Percentiles rank a stretch among this genome's conserved stretches.
phyloP scores from a whole-genome alignment of 2,888 invertebrate genomes.

The Clostera curtula region DNA sequence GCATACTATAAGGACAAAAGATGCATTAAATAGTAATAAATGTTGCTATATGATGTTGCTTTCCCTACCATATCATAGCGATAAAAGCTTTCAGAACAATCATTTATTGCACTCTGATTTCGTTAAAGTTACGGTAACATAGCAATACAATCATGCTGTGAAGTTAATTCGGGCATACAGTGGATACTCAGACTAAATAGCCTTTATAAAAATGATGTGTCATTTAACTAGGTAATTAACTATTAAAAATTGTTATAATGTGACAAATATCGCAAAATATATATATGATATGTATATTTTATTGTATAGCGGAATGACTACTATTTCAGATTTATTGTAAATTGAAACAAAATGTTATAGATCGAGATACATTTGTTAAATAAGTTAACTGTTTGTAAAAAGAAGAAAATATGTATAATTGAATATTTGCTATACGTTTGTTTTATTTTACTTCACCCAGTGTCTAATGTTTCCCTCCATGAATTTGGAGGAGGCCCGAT shows the following conservation, averaged over 20 bases:
- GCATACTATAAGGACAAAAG: no score
- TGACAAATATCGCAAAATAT: constrained; percentile 64
- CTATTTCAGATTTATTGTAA: constrained; percentile 69
- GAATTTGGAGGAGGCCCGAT: no score
- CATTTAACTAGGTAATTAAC: constrained; percentile 64
- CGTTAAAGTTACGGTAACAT: no score
- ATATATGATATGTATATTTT: constrained; percentile 66
- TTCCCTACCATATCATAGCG: no score
- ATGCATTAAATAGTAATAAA: no score
- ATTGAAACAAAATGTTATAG: constrained; percentile 66
- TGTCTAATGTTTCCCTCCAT: background rate
- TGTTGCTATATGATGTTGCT: no score
- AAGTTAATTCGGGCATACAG: constrained; percentile 33
- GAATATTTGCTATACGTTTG: constrained; percentile 64
- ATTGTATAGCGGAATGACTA: constrained; percentile 71
- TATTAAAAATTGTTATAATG: constrained; percentile 56
- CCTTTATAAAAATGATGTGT: constrained; percentile 70
- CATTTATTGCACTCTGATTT: no score
- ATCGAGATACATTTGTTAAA: constrained; percentile 67
- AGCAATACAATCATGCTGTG: no score
- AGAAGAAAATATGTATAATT: constrained; percentile 72
- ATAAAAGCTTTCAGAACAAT: no score
- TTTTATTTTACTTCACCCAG: constrained; percentile 38
- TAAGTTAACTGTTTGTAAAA: constrained; percentile 75
- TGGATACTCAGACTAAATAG: no score